Evolutionary conservation across 2,888 invertebrate species (phyloP), one percentile per base, ranked within the genome.

Genomic region (Chloromyia formosa): DNA sequence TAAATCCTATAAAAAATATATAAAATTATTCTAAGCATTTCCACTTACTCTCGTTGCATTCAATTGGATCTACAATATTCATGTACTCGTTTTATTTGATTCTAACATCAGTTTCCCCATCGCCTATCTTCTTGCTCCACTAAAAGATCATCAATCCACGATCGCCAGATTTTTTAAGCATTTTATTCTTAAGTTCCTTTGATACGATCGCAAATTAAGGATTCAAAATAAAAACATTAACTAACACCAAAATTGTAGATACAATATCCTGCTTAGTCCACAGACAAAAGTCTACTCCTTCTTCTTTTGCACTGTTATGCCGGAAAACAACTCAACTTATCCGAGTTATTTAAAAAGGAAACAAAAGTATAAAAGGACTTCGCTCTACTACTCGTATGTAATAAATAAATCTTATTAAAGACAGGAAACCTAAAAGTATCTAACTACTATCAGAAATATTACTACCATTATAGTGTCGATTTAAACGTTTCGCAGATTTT

Each of bases 81-180:
- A 40, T 35, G 5, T n/a, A n/a, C n/a, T n/a, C n/a, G n/a, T 18
- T 10, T 22, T 40, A 35, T 35, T 35, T 35, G 27, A 35, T 5
- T 12, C 49, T n/a, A 49, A 49, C 12, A 49, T 66, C 22, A 0
- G 18, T 49, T 49, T 1, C 20, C 16, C 22, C 16, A 64, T 12
- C 27, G 12, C 54, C 3, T 16, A 10, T n/a, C 23, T 23, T 35
- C 23, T 54, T 27, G 49, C 14, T 35, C 7, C 22, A 4, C 35
- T n/a, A 68, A n/a, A 40, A n/a, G 12, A 66, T 71, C 71, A 40
- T 71, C 71, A 71, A 71, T 71, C 56, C 58, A 40, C 56, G 71
- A 58, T 71, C 71, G 27, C 27, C 22, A 18, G 16, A 35, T 58
- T 35, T 35, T 58, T 66, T 66, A 49, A n/a, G 22, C 9, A 22